Evolutionary conservation across 2,113 vertebrate genomes (phyloP).

Genomic region (Tragelaphus buxtoni): DNA sequence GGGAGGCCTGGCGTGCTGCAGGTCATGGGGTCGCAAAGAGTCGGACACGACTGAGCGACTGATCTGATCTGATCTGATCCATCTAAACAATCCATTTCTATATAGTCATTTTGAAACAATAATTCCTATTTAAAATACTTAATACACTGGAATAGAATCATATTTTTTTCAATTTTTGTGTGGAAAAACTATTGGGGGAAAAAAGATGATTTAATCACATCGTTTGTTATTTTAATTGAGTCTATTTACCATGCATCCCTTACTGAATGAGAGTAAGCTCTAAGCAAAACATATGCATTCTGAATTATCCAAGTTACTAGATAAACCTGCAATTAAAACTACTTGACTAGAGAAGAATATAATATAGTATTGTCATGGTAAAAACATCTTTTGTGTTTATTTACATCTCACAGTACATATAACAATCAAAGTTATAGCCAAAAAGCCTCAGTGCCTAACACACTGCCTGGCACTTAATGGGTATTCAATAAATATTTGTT

Average conservation of each 20-base stretch:
- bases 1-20: no score
- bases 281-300: background rate
- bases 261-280: background rate
- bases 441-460: background rate
- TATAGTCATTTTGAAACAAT: background rate
- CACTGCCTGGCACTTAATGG: background rate
- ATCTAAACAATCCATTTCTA: background rate
- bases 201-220: background rate
- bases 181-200: background rate
- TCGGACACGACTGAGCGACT: no score
- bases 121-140: background rate
- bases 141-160: background rate
- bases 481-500: slow-evolving; percentile 2
- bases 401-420: background rate
- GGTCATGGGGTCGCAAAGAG: no score
- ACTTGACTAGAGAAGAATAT: background rate
- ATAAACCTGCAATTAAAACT: background rate
- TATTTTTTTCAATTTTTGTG: background rate
- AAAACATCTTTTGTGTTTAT: background rate
- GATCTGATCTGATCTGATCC: no score
- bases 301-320: background rate
- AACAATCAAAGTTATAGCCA: background rate
- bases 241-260: background rate
- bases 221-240: background rate
- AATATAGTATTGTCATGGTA: background rate